These are phyloP conservation scores for Sapajus apella DNA, from an alignment of 2,113 vertebrate species.

Conservation along the genomic window DNA sequence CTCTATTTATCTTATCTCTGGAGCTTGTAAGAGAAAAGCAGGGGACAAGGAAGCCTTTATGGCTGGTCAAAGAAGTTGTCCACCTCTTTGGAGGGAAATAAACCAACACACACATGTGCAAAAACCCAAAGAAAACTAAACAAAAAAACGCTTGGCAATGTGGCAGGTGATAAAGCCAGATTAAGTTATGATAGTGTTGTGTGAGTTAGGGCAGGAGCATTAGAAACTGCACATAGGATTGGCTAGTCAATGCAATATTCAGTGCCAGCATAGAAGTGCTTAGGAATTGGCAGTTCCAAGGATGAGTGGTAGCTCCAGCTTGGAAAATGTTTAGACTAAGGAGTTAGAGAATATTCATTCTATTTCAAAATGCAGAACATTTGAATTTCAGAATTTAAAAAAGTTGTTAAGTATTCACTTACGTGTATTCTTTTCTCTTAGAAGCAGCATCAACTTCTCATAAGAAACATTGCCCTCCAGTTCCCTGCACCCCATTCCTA, in stretches of 20 bases:
- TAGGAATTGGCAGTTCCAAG: neutral
- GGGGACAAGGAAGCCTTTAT: neutral
- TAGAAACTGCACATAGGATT: neutral
- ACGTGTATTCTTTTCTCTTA: neutral
- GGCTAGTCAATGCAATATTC: too few relatives aligned
- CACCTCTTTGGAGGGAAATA: neutral
- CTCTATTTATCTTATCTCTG: neutral
- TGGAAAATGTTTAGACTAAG: constrained; percentile 59
- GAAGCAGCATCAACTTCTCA: neutral
- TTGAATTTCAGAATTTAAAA: constrained; percentile 63
- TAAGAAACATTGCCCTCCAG: constrained; percentile 32
- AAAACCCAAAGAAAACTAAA: neutral
- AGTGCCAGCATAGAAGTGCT: neutral
- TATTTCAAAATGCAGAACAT: constrained; percentile 65
- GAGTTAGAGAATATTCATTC: constrained; percentile 68
- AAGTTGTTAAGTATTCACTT: constrained; percentile 58
- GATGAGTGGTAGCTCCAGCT: neutral
- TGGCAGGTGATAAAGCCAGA: neutral
- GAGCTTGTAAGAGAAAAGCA: neutral
- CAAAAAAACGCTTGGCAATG: neutral
- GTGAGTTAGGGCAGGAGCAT: neutral
- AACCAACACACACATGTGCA: neutral
- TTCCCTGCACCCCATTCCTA: neutral
- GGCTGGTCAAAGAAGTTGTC: neutral
- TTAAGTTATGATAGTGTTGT: neutral